Percentiles rank a stretch among this genome's conserved stretches.
phyloP scores from a whole-genome alignment of 2,888 invertebrate genomes.

The Dolichopus griseipennis region DNA sequence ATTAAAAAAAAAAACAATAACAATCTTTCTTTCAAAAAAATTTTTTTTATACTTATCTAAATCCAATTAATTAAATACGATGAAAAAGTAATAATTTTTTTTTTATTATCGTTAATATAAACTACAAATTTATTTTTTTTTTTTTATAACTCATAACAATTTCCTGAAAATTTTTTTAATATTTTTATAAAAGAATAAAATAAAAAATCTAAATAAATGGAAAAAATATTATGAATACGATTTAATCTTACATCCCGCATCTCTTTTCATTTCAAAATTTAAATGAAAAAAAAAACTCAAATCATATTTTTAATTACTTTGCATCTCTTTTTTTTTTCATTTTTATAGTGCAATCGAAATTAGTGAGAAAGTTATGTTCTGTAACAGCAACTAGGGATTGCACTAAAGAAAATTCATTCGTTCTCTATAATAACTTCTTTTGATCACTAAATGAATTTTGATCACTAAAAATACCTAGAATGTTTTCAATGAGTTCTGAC shows the following conservation, averaged over 20 bases:
- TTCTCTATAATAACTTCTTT: no score
- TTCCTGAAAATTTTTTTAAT: neutral
- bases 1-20: no score
- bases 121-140: neutral
- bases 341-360: no score
- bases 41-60: neutral
- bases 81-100: neutral
- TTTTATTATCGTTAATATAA: neutral
- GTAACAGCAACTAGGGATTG: no score
- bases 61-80: neutral
- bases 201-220: neutral
- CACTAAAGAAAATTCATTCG: no score
- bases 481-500: no score
- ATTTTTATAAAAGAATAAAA: neutral
- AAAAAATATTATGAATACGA: neutral
- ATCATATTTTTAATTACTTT: neutral
- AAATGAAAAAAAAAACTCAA: neutral
- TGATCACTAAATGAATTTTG: no score
- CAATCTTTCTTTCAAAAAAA: no score
- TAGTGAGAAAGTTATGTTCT: no score
- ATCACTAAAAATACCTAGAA: no score
- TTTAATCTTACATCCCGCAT: neutral
- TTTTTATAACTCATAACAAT: slow-evolving; percentile 1
- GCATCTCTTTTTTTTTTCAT: neutral
- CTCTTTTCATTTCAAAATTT: neutral